Evolutionary conservation across 1,140 invertebrate species (phyloP), one percentile per base, ranked within the genome.

Genomic region (Apis laboriosa): DNA sequence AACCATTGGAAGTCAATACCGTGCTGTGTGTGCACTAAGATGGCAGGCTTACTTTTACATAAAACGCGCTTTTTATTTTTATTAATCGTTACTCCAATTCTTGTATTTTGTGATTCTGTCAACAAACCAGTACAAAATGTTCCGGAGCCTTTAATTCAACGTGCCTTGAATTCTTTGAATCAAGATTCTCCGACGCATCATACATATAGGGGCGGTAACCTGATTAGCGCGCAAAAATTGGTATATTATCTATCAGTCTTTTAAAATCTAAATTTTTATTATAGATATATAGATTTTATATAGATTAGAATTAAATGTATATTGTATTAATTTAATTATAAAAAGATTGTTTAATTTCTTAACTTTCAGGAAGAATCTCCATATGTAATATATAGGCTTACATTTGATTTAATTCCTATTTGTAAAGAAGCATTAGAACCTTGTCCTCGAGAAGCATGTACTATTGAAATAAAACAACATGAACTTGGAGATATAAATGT

Each of bases 371-470:
- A 85, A 15, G 85, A 92, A 53, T 75, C 90, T 17, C 90, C 91
- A 4, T 89, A 90, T 12, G 67, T 83, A 11, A 87, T 92, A 58
- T 93, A 93, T 55, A 90, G 89, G 24, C 84, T 94, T 8, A 92
- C 90, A 0, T 77, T 94, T 21, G 90, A 92, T 75, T 78, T 94
- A 34, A 90, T 91, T 60, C 86, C 88, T 84, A 78, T 83, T 71
- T 94, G 93, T 63, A 78, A 90, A 19, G 66, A 68, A 49, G 76
- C 84, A 17, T 75, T 80, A 21, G 60, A 88, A 70, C 76, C 83
- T 51, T 94, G 93, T 89, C 83, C 89, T 12, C 87, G 79, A 43
- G 92, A 94, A 75, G 89, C 86, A 9, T 94, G 93, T 74, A 87
- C 88, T 1, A 85, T 94, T 9, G 91, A 93, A 28, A 55, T 94